phyloP scores from a whole-genome alignment of 2,888 invertebrate genomes.

The Lepidocyrtoides sp. region DNA sequence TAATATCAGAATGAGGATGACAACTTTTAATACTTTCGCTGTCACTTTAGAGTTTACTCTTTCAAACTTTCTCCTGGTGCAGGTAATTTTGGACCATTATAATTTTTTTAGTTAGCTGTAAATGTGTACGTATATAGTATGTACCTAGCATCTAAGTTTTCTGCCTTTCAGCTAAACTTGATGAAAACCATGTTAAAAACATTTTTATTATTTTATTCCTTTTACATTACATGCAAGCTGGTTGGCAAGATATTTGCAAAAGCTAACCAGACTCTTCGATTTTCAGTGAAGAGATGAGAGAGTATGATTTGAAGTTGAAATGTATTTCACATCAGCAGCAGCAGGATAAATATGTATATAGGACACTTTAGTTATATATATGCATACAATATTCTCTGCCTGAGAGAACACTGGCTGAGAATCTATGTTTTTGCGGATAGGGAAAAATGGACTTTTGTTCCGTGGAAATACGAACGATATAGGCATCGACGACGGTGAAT shows the following conservation, averaged over 20 bases:
- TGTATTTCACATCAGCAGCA: background rate
- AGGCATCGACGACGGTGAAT: background rate
- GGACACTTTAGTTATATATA: conserved; percentile 1
- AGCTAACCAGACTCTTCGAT: conserved; percentile 12
- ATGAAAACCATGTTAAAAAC: background rate
- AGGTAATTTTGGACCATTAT: background rate
- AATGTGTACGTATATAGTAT: too few species aligned
- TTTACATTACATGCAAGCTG: background rate
- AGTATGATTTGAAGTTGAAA: background rate
- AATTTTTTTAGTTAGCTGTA: background rate
- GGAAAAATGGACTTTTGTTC: background rate
- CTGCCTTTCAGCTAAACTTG: background rate
- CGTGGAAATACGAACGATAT: background rate
- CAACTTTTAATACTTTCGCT: too few species aligned
- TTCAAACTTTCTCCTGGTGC: background rate
- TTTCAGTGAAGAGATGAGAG: background rate
- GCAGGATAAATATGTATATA: background rate
- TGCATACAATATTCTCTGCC: conserved; percentile 1
- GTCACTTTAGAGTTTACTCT: background rate
- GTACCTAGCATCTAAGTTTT: background rate
- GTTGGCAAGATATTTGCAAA: background rate
- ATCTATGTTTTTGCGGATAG: background rate
- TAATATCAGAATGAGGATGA: too few species aligned
- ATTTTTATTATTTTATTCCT: background rate
- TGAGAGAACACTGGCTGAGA: background rate